Conservation (phyloP, 1,140 invertebrate species). For the Anastrepha obliqua region DNA sequence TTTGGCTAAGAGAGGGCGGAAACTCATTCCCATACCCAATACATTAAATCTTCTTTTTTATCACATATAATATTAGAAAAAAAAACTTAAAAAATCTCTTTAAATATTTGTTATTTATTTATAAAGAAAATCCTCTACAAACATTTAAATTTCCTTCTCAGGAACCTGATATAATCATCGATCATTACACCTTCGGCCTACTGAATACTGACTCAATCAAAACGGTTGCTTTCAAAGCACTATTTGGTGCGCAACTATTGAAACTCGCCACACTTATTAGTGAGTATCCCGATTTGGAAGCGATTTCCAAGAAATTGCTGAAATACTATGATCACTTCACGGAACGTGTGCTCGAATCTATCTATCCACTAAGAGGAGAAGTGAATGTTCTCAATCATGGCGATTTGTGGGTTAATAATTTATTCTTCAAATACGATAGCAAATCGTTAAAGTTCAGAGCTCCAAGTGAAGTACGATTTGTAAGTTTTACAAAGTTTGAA, state of each 20-base stretch:
- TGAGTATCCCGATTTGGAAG: constrained; percentile 74
- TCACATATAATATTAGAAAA: no score
- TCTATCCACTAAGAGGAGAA: constrained; percentile 63
- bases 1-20: no score
- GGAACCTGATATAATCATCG: constrained; percentile 64
- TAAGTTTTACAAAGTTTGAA: constrained; percentile 25
- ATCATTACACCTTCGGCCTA: constrained; percentile 68
- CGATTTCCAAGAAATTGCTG: constrained; percentile 69
- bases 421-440: constrained; percentile 77
- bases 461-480: constrained; percentile 54
- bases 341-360: constrained; percentile 64
- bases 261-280: constrained; percentile 68
- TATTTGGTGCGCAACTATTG: constrained; percentile 65
- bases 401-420: constrained; percentile 82
- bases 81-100: no score
- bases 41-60: no score
- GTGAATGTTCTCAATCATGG: constrained; percentile 80
- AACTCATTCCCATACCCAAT: no score
- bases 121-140: not conserved
- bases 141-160: not conserved
- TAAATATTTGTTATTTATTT: not conserved
- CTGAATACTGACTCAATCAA: constrained; percentile 70
- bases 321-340: constrained; percentile 67
- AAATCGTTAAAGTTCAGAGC: constrained; percentile 14
- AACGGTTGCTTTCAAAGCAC: constrained; percentile 66